Base-by-base conservation (phyloP, 2,113 vertebrate genomes). In the Pionites leucogaster region DNA sequence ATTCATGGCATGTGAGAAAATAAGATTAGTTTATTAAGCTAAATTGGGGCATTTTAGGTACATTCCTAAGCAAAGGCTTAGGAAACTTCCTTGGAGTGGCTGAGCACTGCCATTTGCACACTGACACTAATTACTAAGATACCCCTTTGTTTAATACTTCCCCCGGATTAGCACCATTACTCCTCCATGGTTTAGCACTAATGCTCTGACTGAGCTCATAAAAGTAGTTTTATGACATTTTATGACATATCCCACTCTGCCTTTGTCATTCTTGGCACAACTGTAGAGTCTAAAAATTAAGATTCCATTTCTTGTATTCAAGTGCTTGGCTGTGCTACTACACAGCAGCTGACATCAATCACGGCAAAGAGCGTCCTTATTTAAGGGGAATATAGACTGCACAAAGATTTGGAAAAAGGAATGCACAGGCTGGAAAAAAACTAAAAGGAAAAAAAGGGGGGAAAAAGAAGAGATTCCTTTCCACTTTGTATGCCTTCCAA, bases 301-400 rank as follows among this genome's bases (percentile, higher is more conserved):
- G 93, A 97, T 97, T 97, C 97, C 92, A 91, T 96, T 98, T 95
- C 95, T 96, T 98, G 92, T 97, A 96, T 97, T 49, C 84, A 95
- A 94, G 86, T 79, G 92, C 88, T 97, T 98, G 98, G 98, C 96
- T 33, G 64, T 39, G 81, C 76, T 94, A 77, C 91, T 4, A 33
- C 82, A 65, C 95, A 95, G 95, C 97, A 98, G 98, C 97, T 98
- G 98, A 97, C 95, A 97, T 94, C 93, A 96, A 97, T 98, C 98
- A 97, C 11, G 35, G 93, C 90, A 96, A 82, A 96, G 91, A 88
- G 84, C 19, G 33, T 95, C 86, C 90, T 82, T 70, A 62, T 50
- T 55, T 91, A 72, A 88, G 70, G 94, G 35, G 89, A 81, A 76
- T 85, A 94, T 71, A 90, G 90, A 39, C 94, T 53, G 59, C 64